Conservation (phyloP, 2,797 vertebrate species). For the Octomys mimax region DNA sequence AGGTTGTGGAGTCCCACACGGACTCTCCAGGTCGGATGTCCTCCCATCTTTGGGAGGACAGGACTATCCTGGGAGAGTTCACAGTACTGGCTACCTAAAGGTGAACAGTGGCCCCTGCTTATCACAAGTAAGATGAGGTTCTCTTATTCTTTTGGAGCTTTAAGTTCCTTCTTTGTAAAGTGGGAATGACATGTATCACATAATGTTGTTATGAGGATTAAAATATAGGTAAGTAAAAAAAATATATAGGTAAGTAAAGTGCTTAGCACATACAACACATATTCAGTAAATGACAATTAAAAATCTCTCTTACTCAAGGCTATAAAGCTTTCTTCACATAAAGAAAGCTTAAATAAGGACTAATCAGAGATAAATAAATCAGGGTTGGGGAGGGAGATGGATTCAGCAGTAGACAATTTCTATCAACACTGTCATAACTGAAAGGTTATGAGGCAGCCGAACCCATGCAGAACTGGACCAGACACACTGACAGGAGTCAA, state of each 20-base stretch:
- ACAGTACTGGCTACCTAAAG: background rate
- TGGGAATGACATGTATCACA: background rate
- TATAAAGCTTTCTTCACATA: background rate
- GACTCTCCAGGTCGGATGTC: background rate
- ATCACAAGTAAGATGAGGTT: background rate
- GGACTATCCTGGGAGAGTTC: background rate
- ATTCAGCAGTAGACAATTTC: background rate
- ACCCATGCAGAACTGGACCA: too few relatives aligned
- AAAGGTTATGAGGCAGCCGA: too few relatives aligned
- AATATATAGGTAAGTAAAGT: background rate
- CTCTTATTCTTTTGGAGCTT: background rate
- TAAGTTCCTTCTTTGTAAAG: background rate
- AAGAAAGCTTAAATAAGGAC: conserved; percentile 1
- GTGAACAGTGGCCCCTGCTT: background rate
- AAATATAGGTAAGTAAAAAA: background rate
- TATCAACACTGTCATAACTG: background rate
- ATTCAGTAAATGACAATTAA: conserved; percentile 42
- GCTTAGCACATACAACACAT: background rate
- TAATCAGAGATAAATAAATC: background rate
- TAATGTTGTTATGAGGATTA: background rate
- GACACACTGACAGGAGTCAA: too few relatives aligned
- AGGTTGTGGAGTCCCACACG: background rate
- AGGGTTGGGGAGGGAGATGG: background rate
- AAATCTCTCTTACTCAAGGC: conserved; percentile 1
- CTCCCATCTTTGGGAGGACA: background rate